A percentile compares a stretch with the other conserved stretches of the same genome.
phyloP scores from a whole-genome alignment of 2,888 invertebrate genomes.

The Eremobia ochroleuca region DNA sequence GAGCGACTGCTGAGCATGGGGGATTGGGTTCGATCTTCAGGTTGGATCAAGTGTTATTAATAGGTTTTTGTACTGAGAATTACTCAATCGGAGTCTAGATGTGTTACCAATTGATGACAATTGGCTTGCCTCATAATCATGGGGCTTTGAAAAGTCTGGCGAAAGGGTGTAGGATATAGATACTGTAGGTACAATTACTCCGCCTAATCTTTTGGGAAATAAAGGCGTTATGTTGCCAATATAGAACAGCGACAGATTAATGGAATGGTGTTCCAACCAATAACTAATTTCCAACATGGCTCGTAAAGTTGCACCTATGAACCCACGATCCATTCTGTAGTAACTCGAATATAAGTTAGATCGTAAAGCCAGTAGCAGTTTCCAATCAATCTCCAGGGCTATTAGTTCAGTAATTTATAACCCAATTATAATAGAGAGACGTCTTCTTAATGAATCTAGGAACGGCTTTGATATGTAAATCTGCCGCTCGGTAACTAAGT shows the following conservation, averaged over 20 bases:
- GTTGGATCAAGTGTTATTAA: neutral
- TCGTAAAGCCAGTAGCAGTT: slow-evolving; percentile 52
- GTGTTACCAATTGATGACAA: neutral
- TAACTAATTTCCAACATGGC: slow-evolving; percentile 11
- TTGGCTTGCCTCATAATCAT: neutral
- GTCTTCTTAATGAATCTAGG: slow-evolving; percentile 10
- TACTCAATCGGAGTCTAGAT: neutral
- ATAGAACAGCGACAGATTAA: neutral
- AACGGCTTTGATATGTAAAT: slow-evolving; percentile 7
- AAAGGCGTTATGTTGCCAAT: neutral
- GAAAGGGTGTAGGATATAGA: too few species aligned
- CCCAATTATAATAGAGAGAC: slow-evolving; percentile 21
- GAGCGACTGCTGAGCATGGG: too few species aligned
- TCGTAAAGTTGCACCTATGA: slow-evolving; percentile 20
- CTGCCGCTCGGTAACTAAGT: neutral
- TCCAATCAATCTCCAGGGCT: slow-evolving; percentile 42
- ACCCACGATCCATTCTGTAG: slow-evolving; percentile 4
- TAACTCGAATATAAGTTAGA: slow-evolving; percentile 30
- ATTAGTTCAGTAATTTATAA: slow-evolving; percentile 54
- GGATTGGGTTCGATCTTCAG: too few species aligned
- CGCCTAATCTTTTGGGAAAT: neutral
- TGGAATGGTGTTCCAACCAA: neutral
- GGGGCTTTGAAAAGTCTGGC: neutral
- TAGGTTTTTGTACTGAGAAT: neutral
- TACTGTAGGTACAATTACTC: neutral